Base-by-base conservation (phyloP, 2,797 vertebrate genomes). In the Chelon labrosus region DNA sequence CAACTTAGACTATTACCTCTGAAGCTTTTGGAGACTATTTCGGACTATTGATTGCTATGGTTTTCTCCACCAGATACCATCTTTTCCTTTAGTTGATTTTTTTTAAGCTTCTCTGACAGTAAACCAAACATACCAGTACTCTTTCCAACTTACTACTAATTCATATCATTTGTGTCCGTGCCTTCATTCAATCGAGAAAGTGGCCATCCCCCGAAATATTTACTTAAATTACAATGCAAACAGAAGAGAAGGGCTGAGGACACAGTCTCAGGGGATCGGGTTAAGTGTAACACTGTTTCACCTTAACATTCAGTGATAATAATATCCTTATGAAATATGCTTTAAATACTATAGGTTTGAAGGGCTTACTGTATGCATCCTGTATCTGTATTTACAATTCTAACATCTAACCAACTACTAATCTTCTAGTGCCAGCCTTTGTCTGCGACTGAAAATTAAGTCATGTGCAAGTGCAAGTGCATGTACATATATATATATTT, bases 251-350 rank as follows among this genome's bases (percentile, higher is more conserved):
- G 31, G 31, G 47, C 2, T 17, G 10, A 53, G 19, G 66, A 41
- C 37, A 63, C 44, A 64, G 46, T 10, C 0, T 56, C 2, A 2
- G 57, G 22, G 73, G 60, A 37, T 61, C 5, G n/a, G 35, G 57
- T 20, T 4, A 10, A n/a, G 63, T 44, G 71, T 42, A 82, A 88
- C 81, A 84, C 79, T 82, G 77, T 73, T 87, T 75, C 63, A 25
- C 58, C 44, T 56, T 35, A 74, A 69, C 4, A 51, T 78, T 52
- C 19, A 62, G 44, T 37, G 47, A n/a, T 11, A 47, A 44, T 57
- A 50, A 70, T 35, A 65, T 39, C 52, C 20, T 73, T 62, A 82
- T 41, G 42, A 19, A 62, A 8, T 46, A 80, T 0, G 16, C 56
- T 68, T 44, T 64, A 56, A 57, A 59, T 67, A 35, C 60, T 70